Conservation (phyloP, 2,797 vertebrate genomes). For the Remorina albescens region DNA sequence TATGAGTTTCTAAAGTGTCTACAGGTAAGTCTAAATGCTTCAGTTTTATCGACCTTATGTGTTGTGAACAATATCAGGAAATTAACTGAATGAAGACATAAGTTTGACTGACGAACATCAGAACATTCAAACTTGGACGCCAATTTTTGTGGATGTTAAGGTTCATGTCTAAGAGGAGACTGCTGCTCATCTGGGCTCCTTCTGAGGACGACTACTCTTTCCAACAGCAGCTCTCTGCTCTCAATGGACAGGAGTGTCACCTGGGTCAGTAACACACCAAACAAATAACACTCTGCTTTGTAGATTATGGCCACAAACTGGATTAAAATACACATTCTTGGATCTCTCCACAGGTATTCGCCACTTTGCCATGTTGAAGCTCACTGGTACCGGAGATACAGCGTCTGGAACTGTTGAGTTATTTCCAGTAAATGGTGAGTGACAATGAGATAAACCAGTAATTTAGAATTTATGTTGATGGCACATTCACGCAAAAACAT, state of each 20-base stretch:
- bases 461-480: neutral
- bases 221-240: conserved; percentile 84
- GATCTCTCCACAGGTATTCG: conserved; percentile 79
- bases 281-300: neutral
- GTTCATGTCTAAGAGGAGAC: conserved; percentile 85
- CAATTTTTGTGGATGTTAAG: conserved; percentile 53
- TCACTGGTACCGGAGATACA: conserved; percentile 76
- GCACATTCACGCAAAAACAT: neutral
- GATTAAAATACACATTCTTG: neutral
- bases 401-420: conserved; percentile 83
- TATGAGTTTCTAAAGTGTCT: neutral
- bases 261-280: conserved; percentile 75
- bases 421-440: conserved; percentile 85
- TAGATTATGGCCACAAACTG: neutral
- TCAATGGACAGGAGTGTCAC: conserved; percentile 82
- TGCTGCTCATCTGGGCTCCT: conserved; percentile 84
- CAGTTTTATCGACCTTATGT: neutral
- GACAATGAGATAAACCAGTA: neutral
- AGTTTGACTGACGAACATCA: neutral
- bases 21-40: neutral
- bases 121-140: neutral
- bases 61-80: neutral
- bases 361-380: conserved; percentile 86
- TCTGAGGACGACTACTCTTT: conserved; percentile 84
- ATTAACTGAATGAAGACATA: neutral